A percentile compares a stretch with the other conserved stretches of the same genome.
These are phyloP conservation scores for Holothuria glaberrima DNA, from an alignment of 35 echinoderm and acorn worm genomes.

Conservation along the genomic window DNA sequence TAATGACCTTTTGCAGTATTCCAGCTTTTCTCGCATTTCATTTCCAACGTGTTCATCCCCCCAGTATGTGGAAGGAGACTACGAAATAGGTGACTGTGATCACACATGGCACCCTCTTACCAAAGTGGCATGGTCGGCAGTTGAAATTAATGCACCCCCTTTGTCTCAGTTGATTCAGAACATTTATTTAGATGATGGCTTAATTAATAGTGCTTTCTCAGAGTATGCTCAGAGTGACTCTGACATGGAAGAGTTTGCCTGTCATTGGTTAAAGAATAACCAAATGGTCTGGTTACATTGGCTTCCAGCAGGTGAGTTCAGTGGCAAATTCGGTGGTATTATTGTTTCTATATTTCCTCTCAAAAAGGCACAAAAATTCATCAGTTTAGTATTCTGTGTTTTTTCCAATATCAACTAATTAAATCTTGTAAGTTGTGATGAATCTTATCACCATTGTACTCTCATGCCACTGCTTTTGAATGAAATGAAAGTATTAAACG, in stretches of 20 bases:
- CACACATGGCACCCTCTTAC: slow-evolving; percentile 16
- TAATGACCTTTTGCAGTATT: neutral
- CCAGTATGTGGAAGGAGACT: neutral
- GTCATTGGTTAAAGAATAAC: slow-evolving; percentile 52
- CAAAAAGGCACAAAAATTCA: too few relatives aligned
- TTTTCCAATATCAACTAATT: too few relatives aligned
- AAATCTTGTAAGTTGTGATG: too few relatives aligned
- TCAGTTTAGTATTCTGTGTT: too few relatives aligned
- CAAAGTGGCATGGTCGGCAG: slow-evolving; percentile 29
- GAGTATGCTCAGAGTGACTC: neutral
- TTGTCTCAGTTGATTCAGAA: slow-evolving; percentile 7
- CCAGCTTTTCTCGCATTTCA: slow-evolving; percentile 30
- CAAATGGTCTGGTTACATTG: slow-evolving; percentile 48
- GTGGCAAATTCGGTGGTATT: too few relatives aligned
- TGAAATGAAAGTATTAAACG: too few relatives aligned
- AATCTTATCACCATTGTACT: too few relatives aligned
- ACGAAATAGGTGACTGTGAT: slow-evolving; percentile 39
- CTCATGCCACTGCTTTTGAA: too few relatives aligned
- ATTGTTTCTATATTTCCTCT: too few relatives aligned
- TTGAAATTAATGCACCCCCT: slow-evolving; percentile 24
- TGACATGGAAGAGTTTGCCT: slow-evolving; percentile 28
- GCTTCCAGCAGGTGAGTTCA: slow-evolving; percentile 47
- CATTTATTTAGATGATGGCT: slow-evolving; percentile 19
- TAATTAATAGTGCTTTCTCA: neutral
- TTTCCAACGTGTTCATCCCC: slow-evolving; percentile 46